Percentiles rank a stretch among this genome's conserved stretches.
Conservation (phyloP, 2,888 invertebrate genomes). For the Meandrusa payeni region DNA sequence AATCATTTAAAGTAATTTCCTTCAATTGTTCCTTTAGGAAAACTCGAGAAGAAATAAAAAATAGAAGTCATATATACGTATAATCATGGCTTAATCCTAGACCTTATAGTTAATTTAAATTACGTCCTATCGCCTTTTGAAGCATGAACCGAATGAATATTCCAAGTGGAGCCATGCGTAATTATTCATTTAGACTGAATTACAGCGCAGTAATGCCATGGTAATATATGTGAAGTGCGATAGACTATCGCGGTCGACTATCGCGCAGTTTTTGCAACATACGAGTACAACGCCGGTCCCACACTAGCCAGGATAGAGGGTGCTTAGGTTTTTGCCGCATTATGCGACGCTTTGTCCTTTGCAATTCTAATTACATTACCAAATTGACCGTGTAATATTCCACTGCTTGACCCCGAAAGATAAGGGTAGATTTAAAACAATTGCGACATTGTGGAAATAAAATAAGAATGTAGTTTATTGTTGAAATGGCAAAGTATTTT, state of each 20-base stretch:
- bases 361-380: slow-evolving; percentile 24
- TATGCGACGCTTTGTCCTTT: slow-evolving; percentile 18
- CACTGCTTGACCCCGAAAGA: slow-evolving; percentile 13
- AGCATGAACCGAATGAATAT: slow-evolving; percentile 31
- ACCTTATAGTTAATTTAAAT: too few relatives aligned
- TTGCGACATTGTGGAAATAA: neutral
- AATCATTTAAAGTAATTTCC: too few relatives aligned
- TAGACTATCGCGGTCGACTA: slow-evolving; percentile 21
- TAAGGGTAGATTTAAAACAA: slow-evolving; percentile 11
- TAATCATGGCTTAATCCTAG: too few relatives aligned
- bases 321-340: slow-evolving; percentile 21
- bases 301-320: slow-evolving; percentile 1
- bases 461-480: neutral
- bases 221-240: slow-evolving; percentile 28
- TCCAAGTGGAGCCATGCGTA: slow-evolving; percentile 32
- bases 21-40: too few relatives aligned
- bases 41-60: too few relatives aligned
- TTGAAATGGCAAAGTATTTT: neutral
- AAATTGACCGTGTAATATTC: slow-evolving; percentile 17
- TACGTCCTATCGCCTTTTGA: slow-evolving; percentile 22
- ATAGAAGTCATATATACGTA: too few relatives aligned
- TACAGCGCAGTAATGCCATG: slow-evolving; percentile 26
- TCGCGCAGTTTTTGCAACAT: slow-evolving; percentile 25
- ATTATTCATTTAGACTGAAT: slow-evolving; percentile 39
- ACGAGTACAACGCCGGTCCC: slow-evolving; percentile 10